phyloP scores from a whole-genome alignment of 92 coral and sea anemone genomes.

The Bergia puertoricense region DNA sequence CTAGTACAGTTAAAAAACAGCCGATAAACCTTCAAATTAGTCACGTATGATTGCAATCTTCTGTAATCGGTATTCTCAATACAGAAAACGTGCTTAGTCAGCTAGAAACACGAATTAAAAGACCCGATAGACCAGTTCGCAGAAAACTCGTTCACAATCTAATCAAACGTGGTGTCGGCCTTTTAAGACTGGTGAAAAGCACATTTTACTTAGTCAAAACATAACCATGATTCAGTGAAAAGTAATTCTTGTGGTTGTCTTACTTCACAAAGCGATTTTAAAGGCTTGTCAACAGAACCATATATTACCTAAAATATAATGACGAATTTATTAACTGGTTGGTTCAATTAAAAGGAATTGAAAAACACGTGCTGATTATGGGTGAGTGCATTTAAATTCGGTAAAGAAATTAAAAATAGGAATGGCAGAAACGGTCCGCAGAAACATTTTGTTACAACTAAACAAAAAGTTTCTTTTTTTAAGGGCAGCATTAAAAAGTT shows the following conservation, averaged over 20 bases:
- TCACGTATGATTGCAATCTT: background rate
- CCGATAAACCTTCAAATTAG: background rate
- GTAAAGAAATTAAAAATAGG: background rate
- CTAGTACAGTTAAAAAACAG: background rate
- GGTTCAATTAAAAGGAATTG: slow-evolving; percentile 25
- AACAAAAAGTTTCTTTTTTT: background rate
- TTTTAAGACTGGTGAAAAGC: slow-evolving; percentile 3
- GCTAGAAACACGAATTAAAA: background rate
- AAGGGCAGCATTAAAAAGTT: background rate
- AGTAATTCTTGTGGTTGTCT: background rate
- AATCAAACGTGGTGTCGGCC: slow-evolving; percentile 23
- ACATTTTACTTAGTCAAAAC: slow-evolving; percentile 32
- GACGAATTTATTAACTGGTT: slow-evolving; percentile 28
- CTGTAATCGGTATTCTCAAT: background rate
- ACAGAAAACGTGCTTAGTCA: slow-evolving; percentile 9
- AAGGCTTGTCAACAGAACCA: slow-evolving; percentile 8
- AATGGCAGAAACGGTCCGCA: background rate
- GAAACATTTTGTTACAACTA: background rate
- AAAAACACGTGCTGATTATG: slow-evolving; percentile 28
- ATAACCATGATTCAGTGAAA: background rate
- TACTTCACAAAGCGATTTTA: slow-evolving; percentile 17
- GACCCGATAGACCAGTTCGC: background rate
- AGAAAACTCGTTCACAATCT: background rate
- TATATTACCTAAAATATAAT: background rate
- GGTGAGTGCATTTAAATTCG: background rate